phyloP scores from a whole-genome alignment of 2,888 invertebrate genomes.

The Homarus gammarus region DNA sequence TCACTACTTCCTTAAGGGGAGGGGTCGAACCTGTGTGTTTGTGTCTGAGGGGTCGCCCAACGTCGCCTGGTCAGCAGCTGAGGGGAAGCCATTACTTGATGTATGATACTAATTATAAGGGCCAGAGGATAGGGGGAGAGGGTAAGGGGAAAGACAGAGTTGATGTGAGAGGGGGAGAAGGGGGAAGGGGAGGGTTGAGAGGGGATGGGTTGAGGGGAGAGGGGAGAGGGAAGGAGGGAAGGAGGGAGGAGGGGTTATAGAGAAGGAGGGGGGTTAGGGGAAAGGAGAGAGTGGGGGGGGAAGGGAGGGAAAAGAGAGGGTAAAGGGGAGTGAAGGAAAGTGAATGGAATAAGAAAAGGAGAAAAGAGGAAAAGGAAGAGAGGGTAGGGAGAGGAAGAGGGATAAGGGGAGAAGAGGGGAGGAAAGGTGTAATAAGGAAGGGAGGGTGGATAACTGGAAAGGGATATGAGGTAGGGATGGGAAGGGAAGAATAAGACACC shows the following conservation, averaged over 20 bases:
- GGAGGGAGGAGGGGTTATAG: not conserved
- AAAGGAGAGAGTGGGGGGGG: not conserved
- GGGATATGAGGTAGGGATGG: too few relatives aligned
- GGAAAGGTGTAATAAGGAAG: not conserved
- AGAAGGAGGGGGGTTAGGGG: not conserved
- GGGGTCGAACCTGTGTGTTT: constrained; percentile 46
- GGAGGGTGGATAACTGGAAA: not conserved
- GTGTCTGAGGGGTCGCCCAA: constrained; percentile 22
- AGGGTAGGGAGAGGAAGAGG: not conserved
- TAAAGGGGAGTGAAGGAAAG: not conserved
- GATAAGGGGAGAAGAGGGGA: too few relatives aligned
- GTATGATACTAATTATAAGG: constrained; percentile 69
- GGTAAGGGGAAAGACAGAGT: constrained; percentile 9
- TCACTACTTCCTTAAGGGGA: constrained; percentile 35
- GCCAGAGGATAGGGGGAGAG: constrained; percentile 10
- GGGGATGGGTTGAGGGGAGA: not conserved
- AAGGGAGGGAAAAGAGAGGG: constrained; percentile 14
- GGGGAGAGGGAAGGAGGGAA: not conserved
- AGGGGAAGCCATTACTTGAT: constrained; percentile 70
- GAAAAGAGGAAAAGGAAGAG: not conserved
- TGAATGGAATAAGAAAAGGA: not conserved
- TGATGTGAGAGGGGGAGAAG: not conserved
- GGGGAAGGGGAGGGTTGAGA: too few relatives aligned
- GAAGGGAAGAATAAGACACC: not conserved
- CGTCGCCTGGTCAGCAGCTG: constrained; percentile 58